These are phyloP conservation scores for Hypolimnas misippus DNA, from an alignment of 2,888 invertebrate species.

Conservation along the genomic window DNA sequence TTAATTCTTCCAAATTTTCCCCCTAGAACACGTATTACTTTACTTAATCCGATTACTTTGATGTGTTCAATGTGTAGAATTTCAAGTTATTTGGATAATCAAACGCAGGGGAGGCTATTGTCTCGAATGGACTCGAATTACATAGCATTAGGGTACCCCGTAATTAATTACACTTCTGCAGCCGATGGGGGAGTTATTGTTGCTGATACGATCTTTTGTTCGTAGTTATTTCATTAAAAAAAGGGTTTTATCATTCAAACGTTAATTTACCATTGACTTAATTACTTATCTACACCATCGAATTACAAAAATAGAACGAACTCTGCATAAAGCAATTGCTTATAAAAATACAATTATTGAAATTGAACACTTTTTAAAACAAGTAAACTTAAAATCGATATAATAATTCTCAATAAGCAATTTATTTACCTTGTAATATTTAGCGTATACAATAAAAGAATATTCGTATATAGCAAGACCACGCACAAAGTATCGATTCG, in stretches of 20 bases:
- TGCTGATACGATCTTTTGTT: slow-evolving; percentile 14
- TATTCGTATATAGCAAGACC: no score
- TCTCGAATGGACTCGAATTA: slow-evolving; percentile 27
- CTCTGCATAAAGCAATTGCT: no score
- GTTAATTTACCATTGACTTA: no score
- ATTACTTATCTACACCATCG: no score
- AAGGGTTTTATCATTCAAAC: no score
- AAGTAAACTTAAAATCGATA: no score
- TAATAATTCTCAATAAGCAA: no score
- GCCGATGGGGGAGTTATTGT: slow-evolving; percentile 44
- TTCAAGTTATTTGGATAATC: slow-evolving; percentile 32
- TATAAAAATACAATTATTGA: no score
- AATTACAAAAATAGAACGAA: no score
- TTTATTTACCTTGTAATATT: no score
- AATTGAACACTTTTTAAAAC: no score
- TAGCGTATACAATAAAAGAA: no score
- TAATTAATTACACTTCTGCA: slow-evolving; percentile 73
- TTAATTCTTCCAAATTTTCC: neutral
- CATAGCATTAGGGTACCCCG: slow-evolving; percentile 53
- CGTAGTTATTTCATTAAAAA: slow-evolving; percentile 8
- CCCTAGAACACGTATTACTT: neutral
- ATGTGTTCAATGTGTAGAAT: slow-evolving; percentile 21
- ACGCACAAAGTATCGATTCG: slow-evolving; percentile 40
- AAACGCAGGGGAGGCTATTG: slow-evolving; percentile 31
- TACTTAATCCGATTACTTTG: neutral